A percentile compares a stretch with the other conserved stretches of the same genome.
Evolutionary conservation across 2,113 vertebrate genomes (phyloP).

Genomic region (Cinclus mexicanus): DNA sequence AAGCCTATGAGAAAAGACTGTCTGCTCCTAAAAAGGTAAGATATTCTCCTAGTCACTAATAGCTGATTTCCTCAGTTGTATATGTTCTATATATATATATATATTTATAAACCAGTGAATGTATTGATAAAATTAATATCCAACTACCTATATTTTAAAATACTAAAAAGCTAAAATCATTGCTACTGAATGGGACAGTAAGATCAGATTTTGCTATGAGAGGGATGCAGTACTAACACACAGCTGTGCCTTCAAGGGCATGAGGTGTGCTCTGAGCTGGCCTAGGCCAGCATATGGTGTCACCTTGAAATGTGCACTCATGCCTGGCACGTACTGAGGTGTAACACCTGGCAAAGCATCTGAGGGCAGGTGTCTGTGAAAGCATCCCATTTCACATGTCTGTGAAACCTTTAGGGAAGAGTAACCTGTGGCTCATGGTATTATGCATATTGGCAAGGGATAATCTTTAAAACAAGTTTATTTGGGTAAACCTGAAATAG

Average conservation of each 20-base stretch:
- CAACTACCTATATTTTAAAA: not conserved
- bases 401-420: not conserved
- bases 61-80: not conserved
- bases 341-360: not conserved
- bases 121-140: not conserved
- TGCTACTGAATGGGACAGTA: not conserved
- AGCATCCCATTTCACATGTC: not conserved
- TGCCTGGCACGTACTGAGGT: not conserved
- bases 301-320: not conserved
- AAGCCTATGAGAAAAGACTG: slow-evolving; percentile 58
- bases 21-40: slow-evolving; percentile 67
- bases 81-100: not conserved
- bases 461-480: not conserved
- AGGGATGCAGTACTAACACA: not conserved
- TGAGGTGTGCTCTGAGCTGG: not conserved
- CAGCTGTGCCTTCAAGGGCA: not conserved
- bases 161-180: not conserved
- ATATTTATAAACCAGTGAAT: not conserved
- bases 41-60: slow-evolving; percentile 11
- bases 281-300: not conserved
- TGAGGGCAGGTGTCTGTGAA: not conserved
- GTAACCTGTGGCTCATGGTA: not conserved
- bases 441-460: not conserved
- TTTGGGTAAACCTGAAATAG: not conserved
- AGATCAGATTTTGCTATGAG: not conserved